Evolutionary conservation across 2,113 vertebrate genomes (phyloP).

Genomic region (Cranoglanis bouderius): DNA sequence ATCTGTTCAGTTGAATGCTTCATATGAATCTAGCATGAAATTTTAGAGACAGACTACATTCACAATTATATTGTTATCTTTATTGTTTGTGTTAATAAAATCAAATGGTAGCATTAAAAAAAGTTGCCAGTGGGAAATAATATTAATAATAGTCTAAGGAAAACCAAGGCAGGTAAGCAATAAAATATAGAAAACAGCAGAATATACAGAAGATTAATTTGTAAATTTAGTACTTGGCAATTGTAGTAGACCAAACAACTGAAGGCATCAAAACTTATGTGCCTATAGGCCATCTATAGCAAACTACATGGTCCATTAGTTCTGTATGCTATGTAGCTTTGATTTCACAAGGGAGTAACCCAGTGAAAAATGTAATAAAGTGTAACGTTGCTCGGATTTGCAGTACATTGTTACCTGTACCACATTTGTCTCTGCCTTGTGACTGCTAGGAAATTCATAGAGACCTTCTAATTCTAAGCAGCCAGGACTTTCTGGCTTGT

Average conservation of each 20-base stretch:
- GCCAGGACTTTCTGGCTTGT: background rate
- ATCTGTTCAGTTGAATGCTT: background rate
- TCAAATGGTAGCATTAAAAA: background rate
- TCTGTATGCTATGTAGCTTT: background rate
- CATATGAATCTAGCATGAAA: background rate
- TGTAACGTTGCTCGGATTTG: background rate
- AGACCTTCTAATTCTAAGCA: background rate
- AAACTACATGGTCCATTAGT: background rate
- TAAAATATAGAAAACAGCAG: background rate
- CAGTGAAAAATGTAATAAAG: background rate
- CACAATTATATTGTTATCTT: background rate
- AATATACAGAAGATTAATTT: background rate
- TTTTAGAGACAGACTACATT: background rate
- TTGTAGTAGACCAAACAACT: background rate
- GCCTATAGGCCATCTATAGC: no score
- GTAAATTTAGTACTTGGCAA: background rate
- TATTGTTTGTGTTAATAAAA: background rate
- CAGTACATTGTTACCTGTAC: background rate
- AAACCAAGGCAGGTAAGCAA: background rate
- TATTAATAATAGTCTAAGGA: background rate
- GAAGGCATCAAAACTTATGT: background rate
- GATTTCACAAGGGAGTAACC: background rate
- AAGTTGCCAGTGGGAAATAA: background rate
- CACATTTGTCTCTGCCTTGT: background rate
- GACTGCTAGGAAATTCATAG: background rate